Conservation (phyloP, 2,113 vertebrate species). For the Malurus elegans region DNA sequence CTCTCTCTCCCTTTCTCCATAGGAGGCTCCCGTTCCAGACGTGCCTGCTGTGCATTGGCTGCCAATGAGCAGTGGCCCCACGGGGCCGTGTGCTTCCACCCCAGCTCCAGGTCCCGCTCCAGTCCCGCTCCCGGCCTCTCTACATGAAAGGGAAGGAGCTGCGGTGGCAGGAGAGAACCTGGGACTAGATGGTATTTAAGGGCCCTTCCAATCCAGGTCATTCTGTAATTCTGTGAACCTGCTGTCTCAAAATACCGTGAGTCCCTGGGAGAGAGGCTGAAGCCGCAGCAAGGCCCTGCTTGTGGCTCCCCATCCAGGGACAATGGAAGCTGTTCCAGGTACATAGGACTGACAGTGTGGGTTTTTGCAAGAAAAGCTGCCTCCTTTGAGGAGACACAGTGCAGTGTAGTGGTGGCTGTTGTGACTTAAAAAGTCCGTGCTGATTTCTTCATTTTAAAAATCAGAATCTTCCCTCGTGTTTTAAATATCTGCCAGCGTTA, state of each 20-base stretch:
- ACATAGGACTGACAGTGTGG: not conserved
- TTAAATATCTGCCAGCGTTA: constrained; percentile 21
- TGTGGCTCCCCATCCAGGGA: not conserved
- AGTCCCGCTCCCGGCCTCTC: not conserved
- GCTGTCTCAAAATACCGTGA: not conserved
- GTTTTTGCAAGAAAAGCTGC: not conserved
- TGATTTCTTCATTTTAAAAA: not conserved
- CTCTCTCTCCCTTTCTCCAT: not conserved
- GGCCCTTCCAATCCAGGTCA: not conserved
- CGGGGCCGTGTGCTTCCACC: fast-evolving
- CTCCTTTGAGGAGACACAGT: not conserved
- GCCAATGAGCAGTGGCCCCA: not conserved
- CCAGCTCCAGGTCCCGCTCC: not conserved
- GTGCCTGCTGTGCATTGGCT: not conserved
- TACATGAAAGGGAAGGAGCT: not conserved
- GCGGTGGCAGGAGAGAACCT: not conserved
- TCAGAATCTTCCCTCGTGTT: not conserved
- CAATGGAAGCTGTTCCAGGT: fast-evolving
- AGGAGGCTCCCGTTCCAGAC: not conserved
- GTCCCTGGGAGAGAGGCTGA: not conserved
- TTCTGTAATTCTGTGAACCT: not conserved
- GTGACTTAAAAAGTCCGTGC: not conserved
- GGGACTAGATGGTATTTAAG: not conserved
- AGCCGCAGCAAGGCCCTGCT: not conserved
- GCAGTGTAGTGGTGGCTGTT: not conserved